These are phyloP conservation scores for Acleris laterana DNA, from an alignment of 2,888 invertebrate species.

Conservation along the genomic window DNA sequence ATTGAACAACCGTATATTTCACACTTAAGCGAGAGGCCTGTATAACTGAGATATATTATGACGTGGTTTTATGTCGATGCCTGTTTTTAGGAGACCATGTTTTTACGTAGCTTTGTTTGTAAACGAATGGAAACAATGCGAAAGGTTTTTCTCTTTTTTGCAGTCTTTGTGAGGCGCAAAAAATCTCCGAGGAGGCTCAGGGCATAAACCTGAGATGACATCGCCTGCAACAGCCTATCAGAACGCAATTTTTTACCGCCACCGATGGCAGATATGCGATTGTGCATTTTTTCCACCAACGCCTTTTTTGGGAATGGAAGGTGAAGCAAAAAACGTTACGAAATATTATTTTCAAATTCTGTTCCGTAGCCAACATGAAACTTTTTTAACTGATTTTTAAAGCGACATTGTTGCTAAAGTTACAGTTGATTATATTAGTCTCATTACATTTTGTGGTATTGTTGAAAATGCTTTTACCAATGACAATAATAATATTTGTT, in stretches of 20 bases:
- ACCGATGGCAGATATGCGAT: slow-evolving; percentile 39
- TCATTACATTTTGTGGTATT: too few relatives aligned
- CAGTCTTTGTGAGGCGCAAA: slow-evolving; percentile 46
- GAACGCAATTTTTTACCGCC: slow-evolving; percentile 42
- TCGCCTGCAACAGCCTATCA: slow-evolving; percentile 39
- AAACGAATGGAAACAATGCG: slow-evolving; percentile 71
- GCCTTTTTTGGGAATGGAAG: slow-evolving; percentile 27
- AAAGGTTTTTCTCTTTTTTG: slow-evolving; percentile 56
- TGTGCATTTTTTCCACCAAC: slow-evolving; percentile 44
- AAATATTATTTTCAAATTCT: background rate
- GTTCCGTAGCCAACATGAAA: background rate
- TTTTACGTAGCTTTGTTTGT: slow-evolving; percentile 77
- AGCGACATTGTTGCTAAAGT: background rate
- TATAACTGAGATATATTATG: slow-evolving; percentile 79
- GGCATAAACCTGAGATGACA: slow-evolving; percentile 52
- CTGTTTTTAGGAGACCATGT: slow-evolving; percentile 63
- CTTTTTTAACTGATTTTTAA: background rate
- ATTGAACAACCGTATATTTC: slow-evolving; percentile 81
- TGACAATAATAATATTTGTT: too few relatives aligned
- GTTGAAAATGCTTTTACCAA: too few relatives aligned
- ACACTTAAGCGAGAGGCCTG: slow-evolving; percentile 71
- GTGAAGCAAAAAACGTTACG: slow-evolving; percentile 3
- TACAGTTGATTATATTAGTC: too few relatives aligned
- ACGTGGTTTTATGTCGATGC: slow-evolving; percentile 66
- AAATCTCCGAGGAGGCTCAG: slow-evolving; percentile 46